Percentiles rank a stretch among this genome's conserved stretches.
These are phyloP conservation scores for Sebastiscus albofasciatus DNA, from an alignment of 2,797 vertebrate species.

Conservation along the genomic window DNA sequence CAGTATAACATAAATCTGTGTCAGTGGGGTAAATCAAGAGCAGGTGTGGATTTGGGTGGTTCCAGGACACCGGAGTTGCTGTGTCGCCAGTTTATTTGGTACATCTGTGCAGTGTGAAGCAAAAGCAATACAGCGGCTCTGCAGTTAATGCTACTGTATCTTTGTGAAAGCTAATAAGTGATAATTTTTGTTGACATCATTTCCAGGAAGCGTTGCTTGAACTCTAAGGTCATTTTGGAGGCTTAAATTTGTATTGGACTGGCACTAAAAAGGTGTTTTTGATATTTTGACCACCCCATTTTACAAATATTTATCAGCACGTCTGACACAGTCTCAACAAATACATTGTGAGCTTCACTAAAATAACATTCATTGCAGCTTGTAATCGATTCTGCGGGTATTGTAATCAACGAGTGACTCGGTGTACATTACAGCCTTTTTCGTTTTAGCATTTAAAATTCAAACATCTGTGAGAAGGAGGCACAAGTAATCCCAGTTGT, in stretches of 20 bases:
- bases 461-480: slow-evolving; percentile 17
- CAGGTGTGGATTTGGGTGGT: slow-evolving; percentile 29
- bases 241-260: background rate
- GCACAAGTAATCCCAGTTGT: background rate
- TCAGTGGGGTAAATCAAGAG: slow-evolving; percentile 52
- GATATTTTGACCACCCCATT: background rate
- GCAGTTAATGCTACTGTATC: background rate
- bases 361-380: background rate
- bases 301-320: background rate
- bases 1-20: slow-evolving; percentile 41
- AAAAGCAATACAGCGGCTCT: background rate
- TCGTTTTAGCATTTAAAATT: background rate
- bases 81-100: slow-evolving; percentile 6
- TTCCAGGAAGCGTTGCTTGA: background rate
- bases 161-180: background rate
- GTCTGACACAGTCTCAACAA: background rate
- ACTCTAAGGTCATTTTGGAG: background rate
- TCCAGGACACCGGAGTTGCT: slow-evolving; percentile 11
- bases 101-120: background rate
- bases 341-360: background rate
- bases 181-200: background rate
- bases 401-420: background rate
- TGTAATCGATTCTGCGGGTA: background rate
- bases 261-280: background rate
- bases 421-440: background rate